Evolutionary conservation across 2,797 vertebrate genomes (phyloP), one percentile per base, ranked within the genome.

Genomic region (Telmatherina bonti): DNA sequence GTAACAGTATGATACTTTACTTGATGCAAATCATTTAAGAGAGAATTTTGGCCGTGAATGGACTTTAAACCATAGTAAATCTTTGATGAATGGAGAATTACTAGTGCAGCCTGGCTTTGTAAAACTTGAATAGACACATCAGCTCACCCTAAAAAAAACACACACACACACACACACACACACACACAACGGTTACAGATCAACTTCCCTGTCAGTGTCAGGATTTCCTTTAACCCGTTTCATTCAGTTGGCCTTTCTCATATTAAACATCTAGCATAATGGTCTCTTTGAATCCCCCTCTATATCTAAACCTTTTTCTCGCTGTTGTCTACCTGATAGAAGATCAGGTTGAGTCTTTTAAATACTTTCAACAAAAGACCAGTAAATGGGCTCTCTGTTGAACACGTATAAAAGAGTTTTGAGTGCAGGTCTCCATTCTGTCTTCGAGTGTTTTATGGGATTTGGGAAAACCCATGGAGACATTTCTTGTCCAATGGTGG

Each of bases 51-150:
- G 51, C 51, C 5, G 9, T 29, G 51, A 15, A 29, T 16, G 16
- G 71, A 87, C 84, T 84, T 88, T 73, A 75, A 65, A 45, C 43
- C 43, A n/a, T n/a, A 45, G 20, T 53, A 29, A 51, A 51, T 51
- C 22, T 24, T 24, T 13, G 13, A 26, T 51, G n/a, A 26, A 24
- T 26, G 22, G 22, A 51, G 22, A 26, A 26, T 26, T 5, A 51
- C 22, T 51, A 24, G 47, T 24, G 47, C 47, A 24, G 47, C 11
- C 11, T 7, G 10, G 13, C 47, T 51, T 45, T 45, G 47, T 24
- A 2, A 24, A 22, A 26, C 3, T 51, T 51, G 22, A 22, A 10
- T n/a, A 18, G 41, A 45, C 47, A 45, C 47, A 12, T 51, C 47
- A 51, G 2, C 12, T 26, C 5, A 13, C 11, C 6, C 12, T 62